Evolutionary conservation across 2,113 vertebrate species (phyloP), one percentile per base, ranked within the genome.

Genomic region (Equus przewalskii): DNA sequence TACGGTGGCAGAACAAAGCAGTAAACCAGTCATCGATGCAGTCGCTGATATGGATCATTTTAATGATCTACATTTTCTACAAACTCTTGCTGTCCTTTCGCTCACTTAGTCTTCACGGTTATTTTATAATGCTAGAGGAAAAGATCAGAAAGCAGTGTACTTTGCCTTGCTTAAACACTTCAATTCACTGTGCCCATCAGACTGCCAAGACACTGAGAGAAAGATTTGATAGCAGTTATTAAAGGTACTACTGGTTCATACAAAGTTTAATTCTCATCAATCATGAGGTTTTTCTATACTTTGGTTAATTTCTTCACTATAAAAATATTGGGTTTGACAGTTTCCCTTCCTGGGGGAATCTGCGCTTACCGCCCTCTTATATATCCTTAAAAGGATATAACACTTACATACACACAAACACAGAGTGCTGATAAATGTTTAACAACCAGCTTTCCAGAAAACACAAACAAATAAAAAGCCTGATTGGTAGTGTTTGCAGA

Each of bases 181-280:
- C 73, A 97, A 91, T 84, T 95, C 58, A 84, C 7, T 81, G 36
- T 91, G 46, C 51, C 58, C 87, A 58, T 70, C 51, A 93, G 65
- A 96, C 33, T 85, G 54, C 46, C 72, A 94, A 67, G 51, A 72
- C 54, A 78, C 28, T 88, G 70, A 94, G 41, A 94, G 36, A 88
- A 95, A 84, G 36, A 65, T 12, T 80, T 91, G 33, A 54, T 15
- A 79, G 19, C 36, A 93, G 65, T 54, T 83, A 62, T 41, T 92
- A 58, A 95, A 87, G 7, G 21, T 54, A 81, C 51, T 33, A 83
- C 64, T 85, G 94, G 58, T 67, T 76, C 80, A 89, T 15, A 76
- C 64, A 14, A 69, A 91, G 22, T 92, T 92, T 91, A 95, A 89
- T 94, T 93, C 54, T 92, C 79, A 92, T 64, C 75, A 90, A 89